Base-by-base conservation (phyloP, 2,797 vertebrate genomes). In the Coranthus polyacanthus region DNA sequence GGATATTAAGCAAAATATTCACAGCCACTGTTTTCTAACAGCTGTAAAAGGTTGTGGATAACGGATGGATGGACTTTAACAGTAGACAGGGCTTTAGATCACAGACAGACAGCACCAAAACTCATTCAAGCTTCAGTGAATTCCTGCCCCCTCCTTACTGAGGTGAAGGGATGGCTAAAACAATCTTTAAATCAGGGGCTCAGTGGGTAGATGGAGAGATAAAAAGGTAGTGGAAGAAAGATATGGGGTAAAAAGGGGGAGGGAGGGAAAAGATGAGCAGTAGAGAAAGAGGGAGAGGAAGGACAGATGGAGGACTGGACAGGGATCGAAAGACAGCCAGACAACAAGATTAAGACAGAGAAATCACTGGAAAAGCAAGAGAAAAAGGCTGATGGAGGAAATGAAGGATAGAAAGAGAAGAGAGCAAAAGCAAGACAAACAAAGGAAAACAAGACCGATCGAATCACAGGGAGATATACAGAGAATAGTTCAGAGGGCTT, bases 21-120 rank as follows among this genome's bases (percentile, higher is more conserved):
- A 76, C 57, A 67, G 32, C 58, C 52, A 79, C 69, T 57, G 73
- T 79, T 89, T 82, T 83, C 55, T 15, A 17, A 59, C 68, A 16
- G 79, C 70, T 79, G 73, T 69, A 75, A 82, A 80, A 67, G 75
- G 57, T 65, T 77, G 62, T 68, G 62, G 72, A 86, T 85, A 83
- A 87, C 42, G 63, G 69, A 88, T 83, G 72, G 85, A 83, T 75
- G 74, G 79, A 79, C 80, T 89, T 89, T 82, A 92, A 32, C 64
- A 60, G 62, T 52, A 82, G 80, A 75, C 78, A 83, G 83, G 46
- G 85, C 41, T 78, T 82, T 87, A 87, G 77, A 84, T 87, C 81
- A 92, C 80, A 88, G 60, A 72, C 72, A 74, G 84, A 41, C 77
- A 81, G 75, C 43, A 61, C 18, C 38, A 32, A 56, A 80, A 75